Conservation (phyloP, 23 tunicate species). For the Botrylloides violaceus region DNA sequence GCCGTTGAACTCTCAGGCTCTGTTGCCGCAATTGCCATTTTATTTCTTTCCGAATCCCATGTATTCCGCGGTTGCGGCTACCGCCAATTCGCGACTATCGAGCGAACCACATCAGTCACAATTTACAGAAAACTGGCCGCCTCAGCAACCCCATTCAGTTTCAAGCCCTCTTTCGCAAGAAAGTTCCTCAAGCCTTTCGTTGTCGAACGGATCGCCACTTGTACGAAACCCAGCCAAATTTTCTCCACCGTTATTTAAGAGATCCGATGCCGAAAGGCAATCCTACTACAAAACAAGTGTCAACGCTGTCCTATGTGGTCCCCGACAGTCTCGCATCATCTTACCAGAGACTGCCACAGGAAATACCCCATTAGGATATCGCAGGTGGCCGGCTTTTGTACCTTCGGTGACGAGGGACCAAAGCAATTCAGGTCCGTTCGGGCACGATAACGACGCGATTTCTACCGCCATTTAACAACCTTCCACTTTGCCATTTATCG, state of each 20-base stretch:
- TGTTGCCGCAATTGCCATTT: constrained; percentile 19
- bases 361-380: background rate
- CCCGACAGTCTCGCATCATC: background rate
- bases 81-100: background rate
- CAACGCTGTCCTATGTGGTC: constrained; percentile 19
- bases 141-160: background rate
- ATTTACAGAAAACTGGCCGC: background rate
- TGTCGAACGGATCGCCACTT: background rate
- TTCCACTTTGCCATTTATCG: no score
- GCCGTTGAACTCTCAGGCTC: constrained; percentile 11
- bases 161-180: constrained; percentile 13
- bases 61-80: constrained; percentile 17
- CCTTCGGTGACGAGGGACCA: background rate
- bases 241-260: background rate
- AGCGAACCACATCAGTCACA: background rate
- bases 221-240: background rate
- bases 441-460: constrained; percentile 16
- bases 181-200: background rate
- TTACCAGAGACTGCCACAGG: background rate
- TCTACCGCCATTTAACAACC: background rate
- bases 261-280: background rate
- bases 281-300: constrained; percentile 13
- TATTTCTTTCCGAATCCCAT: constrained; percentile 18
- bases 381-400: background rate
- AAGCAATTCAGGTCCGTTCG: background rate